Conservation (phyloP, 2,888 invertebrate genomes). For the Rugalucina vietnamica region DNA sequence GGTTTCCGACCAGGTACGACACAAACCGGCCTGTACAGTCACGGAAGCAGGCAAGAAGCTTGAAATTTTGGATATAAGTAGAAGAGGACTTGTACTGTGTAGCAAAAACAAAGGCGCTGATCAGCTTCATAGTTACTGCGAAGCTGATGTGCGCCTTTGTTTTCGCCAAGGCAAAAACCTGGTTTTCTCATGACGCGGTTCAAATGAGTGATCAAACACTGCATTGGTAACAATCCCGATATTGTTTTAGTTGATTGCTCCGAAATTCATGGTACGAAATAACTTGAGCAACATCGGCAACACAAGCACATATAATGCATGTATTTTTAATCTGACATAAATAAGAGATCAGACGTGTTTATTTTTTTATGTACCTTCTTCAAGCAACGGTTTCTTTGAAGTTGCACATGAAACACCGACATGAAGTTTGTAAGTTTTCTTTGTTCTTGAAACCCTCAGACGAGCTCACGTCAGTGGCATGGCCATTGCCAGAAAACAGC, state of each 20-base stretch:
- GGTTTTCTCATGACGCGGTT: neutral
- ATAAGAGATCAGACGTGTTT: constrained; percentile 64
- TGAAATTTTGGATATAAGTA: neutral
- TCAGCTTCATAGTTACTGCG: no score
- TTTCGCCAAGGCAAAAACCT: no score
- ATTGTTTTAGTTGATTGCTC: constrained; percentile 55
- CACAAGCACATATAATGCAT: constrained; percentile 56
- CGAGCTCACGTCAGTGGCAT: neutral
- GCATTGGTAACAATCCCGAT: constrained; percentile 59
- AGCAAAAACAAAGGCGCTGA: neutral
- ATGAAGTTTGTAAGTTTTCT: constrained; percentile 51
- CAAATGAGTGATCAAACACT: constrained; percentile 63
- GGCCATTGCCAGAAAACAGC: neutral
- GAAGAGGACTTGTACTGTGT: neutral
- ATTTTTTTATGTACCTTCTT: constrained; percentile 65
- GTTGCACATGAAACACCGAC: constrained; percentile 56
- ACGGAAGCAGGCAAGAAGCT: no score
- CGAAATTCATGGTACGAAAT: constrained; percentile 21
- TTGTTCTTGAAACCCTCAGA: constrained; percentile 35
- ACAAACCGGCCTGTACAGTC: neutral
- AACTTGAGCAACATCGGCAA: constrained; percentile 16
- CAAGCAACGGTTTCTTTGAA: constrained; percentile 58
- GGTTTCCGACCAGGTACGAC: neutral
- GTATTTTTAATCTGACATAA: constrained; percentile 68
- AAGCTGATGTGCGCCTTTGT: no score